phyloP scores from a whole-genome alignment of 2,797 vertebrate genomes.

The Onychomys leucogaster region DNA sequence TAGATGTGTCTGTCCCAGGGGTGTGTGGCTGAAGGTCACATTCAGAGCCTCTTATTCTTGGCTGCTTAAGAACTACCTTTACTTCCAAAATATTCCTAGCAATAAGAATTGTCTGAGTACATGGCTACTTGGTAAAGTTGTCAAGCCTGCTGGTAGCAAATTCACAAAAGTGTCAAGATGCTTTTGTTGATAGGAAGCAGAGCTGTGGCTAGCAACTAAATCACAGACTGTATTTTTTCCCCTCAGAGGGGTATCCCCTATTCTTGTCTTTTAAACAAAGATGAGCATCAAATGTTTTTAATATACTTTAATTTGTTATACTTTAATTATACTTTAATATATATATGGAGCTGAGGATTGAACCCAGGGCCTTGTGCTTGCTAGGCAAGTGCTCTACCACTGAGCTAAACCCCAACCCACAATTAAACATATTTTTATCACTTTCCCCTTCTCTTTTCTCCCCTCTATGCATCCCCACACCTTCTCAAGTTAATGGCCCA shows the following conservation, averaged over 20 bases:
- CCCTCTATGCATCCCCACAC: neutral
- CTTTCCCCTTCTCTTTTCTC: neutral
- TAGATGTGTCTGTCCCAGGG: neutral
- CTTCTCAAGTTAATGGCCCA: neutral
- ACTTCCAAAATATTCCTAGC: neutral
- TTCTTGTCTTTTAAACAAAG: constrained; percentile 59
- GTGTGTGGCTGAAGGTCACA: neutral
- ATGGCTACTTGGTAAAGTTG: neutral
- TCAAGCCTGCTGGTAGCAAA: neutral
- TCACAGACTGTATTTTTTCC: too few relatives aligned
- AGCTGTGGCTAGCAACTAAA: neutral
- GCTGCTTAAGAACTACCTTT: neutral
- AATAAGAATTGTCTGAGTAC: neutral
- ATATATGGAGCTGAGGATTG: too few relatives aligned
- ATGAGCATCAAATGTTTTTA: constrained; percentile 93
- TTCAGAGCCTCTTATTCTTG: neutral
- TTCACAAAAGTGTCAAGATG: neutral
- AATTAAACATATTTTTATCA: neutral
- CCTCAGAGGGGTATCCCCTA: neutral
- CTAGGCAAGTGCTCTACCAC: too few relatives aligned
- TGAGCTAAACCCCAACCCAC: too few relatives aligned
- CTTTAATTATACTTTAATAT: too few relatives aligned
- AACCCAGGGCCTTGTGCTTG: too few relatives aligned
- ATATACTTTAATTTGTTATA: neutral
- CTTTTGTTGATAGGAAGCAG: neutral